Conservation (phyloP, 2,888 invertebrate species). For the Tachina lurida region DNA sequence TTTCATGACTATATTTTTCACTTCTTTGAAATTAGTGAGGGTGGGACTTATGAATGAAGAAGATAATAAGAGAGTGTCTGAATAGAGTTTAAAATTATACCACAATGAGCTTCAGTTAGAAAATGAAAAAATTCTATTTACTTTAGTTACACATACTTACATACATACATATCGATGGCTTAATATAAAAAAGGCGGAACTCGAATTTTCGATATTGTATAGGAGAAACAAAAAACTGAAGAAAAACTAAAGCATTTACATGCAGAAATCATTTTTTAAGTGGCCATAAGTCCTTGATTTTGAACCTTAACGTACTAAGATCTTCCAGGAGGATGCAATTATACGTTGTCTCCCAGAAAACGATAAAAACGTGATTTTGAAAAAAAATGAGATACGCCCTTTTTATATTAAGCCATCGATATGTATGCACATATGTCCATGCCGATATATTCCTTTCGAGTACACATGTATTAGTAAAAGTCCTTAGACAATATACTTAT, state of each 20-base stretch:
- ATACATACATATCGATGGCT: neutral
- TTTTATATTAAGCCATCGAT: no score
- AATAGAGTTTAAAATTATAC: slow-evolving; percentile 36
- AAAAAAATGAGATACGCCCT: no score
- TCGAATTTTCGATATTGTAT: no score
- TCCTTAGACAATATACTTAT: slow-evolving; percentile 10
- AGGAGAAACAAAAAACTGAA: no score
- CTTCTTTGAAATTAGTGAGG: slow-evolving; percentile 5
- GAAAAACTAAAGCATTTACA: no score
- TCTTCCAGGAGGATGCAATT: no score
- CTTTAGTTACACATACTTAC: slow-evolving; percentile 3
- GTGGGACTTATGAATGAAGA: slow-evolving; percentile 2
- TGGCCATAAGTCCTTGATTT: no score
- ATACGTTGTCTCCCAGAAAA: no score
- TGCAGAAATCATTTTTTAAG: no score
- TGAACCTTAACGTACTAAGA: no score
- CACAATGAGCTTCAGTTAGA: slow-evolving; percentile 40
- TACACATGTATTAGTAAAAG: slow-evolving; percentile 18
- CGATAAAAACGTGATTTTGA: no score
- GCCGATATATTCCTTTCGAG: neutral
- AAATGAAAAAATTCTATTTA: slow-evolving; percentile 20
- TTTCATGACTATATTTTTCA: slow-evolving; percentile 43
- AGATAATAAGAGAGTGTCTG: slow-evolving; percentile 5
- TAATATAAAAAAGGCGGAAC: no score
- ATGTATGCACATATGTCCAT: neutral